A percentile compares a stretch with the other conserved stretches of the same genome.
Evolutionary conservation across 2,113 vertebrate species (phyloP).

Genomic region (Sylvilagus bachmani): DNA sequence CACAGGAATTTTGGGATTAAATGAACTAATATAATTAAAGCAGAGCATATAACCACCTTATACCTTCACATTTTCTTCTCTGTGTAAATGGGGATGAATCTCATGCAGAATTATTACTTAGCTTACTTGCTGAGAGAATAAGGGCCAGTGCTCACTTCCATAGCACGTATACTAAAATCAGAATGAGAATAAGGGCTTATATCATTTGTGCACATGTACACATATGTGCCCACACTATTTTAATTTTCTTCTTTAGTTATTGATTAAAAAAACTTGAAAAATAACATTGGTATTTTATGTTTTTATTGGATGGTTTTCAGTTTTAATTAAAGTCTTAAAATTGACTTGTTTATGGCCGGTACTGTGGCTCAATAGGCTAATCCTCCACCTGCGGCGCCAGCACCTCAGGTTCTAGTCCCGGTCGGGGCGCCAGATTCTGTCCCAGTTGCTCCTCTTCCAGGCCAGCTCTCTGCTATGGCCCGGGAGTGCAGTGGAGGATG

Average conservation of each 20-base stretch:
- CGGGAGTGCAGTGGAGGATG: too few relatives aligned
- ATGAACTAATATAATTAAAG: slow-evolving; percentile 43
- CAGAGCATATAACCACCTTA: not conserved
- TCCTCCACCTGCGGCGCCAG: too few relatives aligned
- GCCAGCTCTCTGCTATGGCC: too few relatives aligned
- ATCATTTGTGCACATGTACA: not conserved
- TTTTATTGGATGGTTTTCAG: slow-evolving; percentile 42
- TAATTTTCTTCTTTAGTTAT: slow-evolving; percentile 22
- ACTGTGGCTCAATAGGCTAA: too few relatives aligned
- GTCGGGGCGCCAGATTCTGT: too few relatives aligned
- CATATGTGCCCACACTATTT: not conserved
- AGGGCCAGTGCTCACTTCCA: too few relatives aligned
- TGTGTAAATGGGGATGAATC: not conserved
- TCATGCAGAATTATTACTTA: not conserved
- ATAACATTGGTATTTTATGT: not conserved
- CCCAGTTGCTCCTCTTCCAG: too few relatives aligned
- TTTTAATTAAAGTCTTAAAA: slow-evolving; percentile 34
- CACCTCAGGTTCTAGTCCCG: too few relatives aligned
- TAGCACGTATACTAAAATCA: not conserved
- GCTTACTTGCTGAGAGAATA: not conserved
- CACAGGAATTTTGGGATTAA: slow-evolving; percentile 17
- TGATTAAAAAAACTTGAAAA: not conserved
- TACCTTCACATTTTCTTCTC: not conserved
- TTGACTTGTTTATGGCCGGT: not conserved
- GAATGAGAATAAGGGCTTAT: not conserved